Evolutionary conservation across 2,888 invertebrate species (phyloP), one percentile per base, ranked within the genome.

Genomic region (Andrena fulva): DNA sequence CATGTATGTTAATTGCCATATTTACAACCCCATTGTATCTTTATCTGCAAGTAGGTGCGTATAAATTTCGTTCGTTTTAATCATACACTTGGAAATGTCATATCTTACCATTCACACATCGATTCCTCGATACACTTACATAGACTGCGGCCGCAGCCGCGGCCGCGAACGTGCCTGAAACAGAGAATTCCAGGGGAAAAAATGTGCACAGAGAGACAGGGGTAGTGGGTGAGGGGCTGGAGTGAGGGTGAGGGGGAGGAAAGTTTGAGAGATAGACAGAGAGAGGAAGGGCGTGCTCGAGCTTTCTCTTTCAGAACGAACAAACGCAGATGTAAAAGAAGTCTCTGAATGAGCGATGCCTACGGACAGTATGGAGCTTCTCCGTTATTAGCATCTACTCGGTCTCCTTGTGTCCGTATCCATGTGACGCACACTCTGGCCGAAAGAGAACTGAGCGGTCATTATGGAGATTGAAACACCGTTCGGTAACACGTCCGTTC

Each of bases 401-500:
- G 87, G 87, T 88, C 75, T 88, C 83, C 50, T 64, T 70, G 77
- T 77, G 75, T 52, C 70, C 12, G 72, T 60, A 2, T 82, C 84
- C 71, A 6, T 78, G 66, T 69, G 80, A 50, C 82, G 82, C 73
- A 82, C 78, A 80, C 86, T 76, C 78, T 4, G 62, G 69, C 74
- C 72, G 79, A 85, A 75, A 64, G 83, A 82, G 83, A 86, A 79
- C 84, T 85, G 88, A 86, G 77, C 91, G 91, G 91, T 92, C 92
- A 92, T 93, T 92, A 93, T 91, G 91, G 87, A 92, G 91, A 92
- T 93, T 92, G 92, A 91, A 92, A 92, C 85, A 87, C 85, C 84
- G 87, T 89, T 86, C 87, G 84, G 86, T 81, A 87, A 89, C 84
- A 83, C 85, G 88, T 88, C 87, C 82, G 79, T 71, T 85, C 82